Evolutionary conservation across 2,113 vertebrate species (phyloP).

Genomic region (Centrocercus urophasianus): DNA sequence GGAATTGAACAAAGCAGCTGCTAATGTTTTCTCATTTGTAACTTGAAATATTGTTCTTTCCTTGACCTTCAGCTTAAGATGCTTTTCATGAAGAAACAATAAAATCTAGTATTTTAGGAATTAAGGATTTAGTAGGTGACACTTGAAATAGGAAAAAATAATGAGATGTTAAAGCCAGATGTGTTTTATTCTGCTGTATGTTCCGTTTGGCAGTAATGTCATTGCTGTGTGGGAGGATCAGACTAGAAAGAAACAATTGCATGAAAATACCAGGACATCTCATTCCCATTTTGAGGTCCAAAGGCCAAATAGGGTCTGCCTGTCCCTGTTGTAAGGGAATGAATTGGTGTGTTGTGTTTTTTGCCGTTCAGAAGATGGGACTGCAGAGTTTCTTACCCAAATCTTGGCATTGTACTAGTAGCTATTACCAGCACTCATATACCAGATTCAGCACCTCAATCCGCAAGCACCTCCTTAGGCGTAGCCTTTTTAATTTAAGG

Average conservation of each 20-base stretch:
- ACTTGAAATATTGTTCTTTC: not conserved
- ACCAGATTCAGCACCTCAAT: not conserved
- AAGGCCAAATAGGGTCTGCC: not conserved
- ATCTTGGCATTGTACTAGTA: not conserved
- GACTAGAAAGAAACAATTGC: not conserved
- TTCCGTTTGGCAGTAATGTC: accelerated
- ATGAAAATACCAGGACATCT: not conserved
- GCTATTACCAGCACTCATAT: not conserved
- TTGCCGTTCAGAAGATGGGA: not conserved
- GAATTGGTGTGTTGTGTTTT: not conserved
- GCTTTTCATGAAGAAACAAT: not conserved
- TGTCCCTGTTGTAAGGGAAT: not conserved
- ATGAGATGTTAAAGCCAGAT: not conserved
- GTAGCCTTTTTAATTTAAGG: not conserved
- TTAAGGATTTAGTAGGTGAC: not conserved
- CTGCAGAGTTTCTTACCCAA: not conserved
- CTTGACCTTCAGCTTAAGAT: not conserved
- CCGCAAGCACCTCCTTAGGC: not conserved
- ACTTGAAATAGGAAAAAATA: not conserved
- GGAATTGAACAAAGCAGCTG: not conserved
- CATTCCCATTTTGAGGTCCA: not conserved
- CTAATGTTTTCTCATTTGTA: not conserved
- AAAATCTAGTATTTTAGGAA: not conserved
- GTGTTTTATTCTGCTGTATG: not conserved
- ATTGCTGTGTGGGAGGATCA: not conserved